phyloP scores from a whole-genome alignment of 2,888 invertebrate species.

The Mellilla xanthometata region DNA sequence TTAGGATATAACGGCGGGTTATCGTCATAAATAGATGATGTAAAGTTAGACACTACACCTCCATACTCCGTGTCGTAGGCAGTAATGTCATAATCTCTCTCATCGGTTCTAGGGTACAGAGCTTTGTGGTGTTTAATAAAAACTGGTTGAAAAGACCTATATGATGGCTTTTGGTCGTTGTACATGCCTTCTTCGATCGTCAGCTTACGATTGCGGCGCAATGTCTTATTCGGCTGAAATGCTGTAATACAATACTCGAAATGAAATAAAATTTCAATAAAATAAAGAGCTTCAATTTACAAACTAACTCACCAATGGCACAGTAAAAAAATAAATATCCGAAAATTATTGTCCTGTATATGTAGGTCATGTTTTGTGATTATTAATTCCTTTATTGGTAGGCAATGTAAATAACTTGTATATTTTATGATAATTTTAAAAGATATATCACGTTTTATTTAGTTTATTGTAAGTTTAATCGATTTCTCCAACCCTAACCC shows the following conservation, averaged over 20 bases:
- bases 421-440: constrained; percentile 1
- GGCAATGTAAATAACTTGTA: background rate
- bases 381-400: too few species aligned
- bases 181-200: constrained; percentile 54
- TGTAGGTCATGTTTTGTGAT: too few species aligned
- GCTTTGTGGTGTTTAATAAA: constrained; percentile 63
- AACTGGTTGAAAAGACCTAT: constrained; percentile 67
- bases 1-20: constrained; percentile 76
- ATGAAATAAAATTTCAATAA: too few species aligned
- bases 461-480: constrained; percentile 20
- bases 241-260: too few species aligned
- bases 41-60: constrained; percentile 75
- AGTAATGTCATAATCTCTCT: constrained; percentile 69
- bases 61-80: constrained; percentile 74
- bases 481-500: constrained; percentile 23
- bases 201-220: constrained; percentile 53
- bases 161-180: constrained; percentile 60
- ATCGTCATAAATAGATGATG: constrained; percentile 76
- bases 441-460: constrained; percentile 15
- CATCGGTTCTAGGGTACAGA: constrained; percentile 60
- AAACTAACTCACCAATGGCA: constrained; percentile 11
- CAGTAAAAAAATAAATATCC: constrained; percentile 16
- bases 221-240: constrained; percentile 57
- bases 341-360: constrained; percentile 12
- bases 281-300: too few species aligned